phyloP scores from a whole-genome alignment of 1,140 invertebrate genomes.

The Drosophila takahashii region DNA sequence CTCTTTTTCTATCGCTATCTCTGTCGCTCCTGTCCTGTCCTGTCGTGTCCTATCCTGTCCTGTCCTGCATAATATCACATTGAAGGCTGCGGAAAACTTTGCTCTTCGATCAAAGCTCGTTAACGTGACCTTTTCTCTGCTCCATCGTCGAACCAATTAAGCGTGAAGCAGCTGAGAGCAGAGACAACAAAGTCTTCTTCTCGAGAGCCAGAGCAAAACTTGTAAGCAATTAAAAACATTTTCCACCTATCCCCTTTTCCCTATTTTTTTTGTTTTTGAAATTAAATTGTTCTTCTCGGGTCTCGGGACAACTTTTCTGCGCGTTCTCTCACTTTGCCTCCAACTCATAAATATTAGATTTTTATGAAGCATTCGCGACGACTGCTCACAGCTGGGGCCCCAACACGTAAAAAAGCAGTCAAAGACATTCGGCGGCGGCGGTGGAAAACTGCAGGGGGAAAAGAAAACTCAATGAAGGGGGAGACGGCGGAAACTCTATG shows the following conservation, averaged over 20 bases:
- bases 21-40: background rate
- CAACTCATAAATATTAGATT: conserved; percentile 71
- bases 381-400: conserved; percentile 48
- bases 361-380: conserved; percentile 47
- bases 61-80: no score
- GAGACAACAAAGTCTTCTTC: conserved; percentile 34
- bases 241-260: background rate
- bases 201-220: conserved; percentile 33
- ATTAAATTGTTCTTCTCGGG: conserved; percentile 1
- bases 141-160: conserved; percentile 65
- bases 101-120: conserved; percentile 63
- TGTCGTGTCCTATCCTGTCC: background rate
- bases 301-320: background rate
- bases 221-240: conserved; percentile 69
- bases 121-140: conserved; percentile 70
- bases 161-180: conserved; percentile 40
- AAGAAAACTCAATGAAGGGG: background rate
- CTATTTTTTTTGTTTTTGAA: background rate
- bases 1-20: background rate
- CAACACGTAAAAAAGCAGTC: conserved; percentile 44
- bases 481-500: conserved; percentile 11
- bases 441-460: background rate
- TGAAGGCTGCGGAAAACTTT: conserved; percentile 9
- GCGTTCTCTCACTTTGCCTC: background rate
- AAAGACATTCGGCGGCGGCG: conserved; percentile 27